A percentile compares a stretch with the other conserved stretches of the same genome.
Evolutionary conservation across 2,888 invertebrate species (phyloP).

Genomic region (Nineta flava): DNA sequence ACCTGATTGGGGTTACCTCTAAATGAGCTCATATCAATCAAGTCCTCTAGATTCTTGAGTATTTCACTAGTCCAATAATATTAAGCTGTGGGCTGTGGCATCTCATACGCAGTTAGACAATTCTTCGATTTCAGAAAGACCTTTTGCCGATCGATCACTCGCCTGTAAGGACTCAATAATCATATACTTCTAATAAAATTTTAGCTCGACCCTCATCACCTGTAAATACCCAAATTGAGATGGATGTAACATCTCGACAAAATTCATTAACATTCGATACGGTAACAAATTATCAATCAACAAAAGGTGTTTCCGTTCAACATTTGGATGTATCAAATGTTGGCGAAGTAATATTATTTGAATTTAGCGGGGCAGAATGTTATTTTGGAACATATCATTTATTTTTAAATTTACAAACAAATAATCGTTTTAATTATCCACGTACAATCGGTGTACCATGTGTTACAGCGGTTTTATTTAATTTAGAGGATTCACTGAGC

Average conservation of each 20-base stretch:
- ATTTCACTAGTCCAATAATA: no score
- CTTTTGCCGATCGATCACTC: background rate
- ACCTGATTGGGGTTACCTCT: no score
- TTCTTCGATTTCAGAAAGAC: no score
- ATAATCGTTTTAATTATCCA: background rate
- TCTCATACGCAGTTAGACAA: no score
- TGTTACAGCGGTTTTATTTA: slow-evolving; percentile 42
- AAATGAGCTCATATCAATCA: no score
- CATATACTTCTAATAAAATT: slow-evolving; percentile 9
- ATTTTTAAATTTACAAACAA: slow-evolving; percentile 35
- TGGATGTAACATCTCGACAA: slow-evolving; percentile 40
- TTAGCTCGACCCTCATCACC: slow-evolving; percentile 32
- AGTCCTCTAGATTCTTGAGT: no score
- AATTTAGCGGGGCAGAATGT: slow-evolving; percentile 60
- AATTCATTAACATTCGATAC: slow-evolving; percentile 41
- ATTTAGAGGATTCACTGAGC: slow-evolving; percentile 44
- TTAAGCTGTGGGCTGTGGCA: no score
- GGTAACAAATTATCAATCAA: slow-evolving; percentile 35
- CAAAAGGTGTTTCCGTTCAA: slow-evolving; percentile 46
- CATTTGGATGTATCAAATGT: slow-evolving; percentile 37
- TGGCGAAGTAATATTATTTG: slow-evolving; percentile 53
- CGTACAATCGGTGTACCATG: slow-evolving; percentile 20
- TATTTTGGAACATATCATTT: slow-evolving; percentile 56
- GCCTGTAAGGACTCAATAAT: background rate
- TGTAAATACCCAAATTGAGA: slow-evolving; percentile 35